Evolutionary conservation across 1,140 invertebrate genomes (phyloP), one percentile per base, ranked within the genome.

Genomic region (Drosophila lacertosa): DNA sequence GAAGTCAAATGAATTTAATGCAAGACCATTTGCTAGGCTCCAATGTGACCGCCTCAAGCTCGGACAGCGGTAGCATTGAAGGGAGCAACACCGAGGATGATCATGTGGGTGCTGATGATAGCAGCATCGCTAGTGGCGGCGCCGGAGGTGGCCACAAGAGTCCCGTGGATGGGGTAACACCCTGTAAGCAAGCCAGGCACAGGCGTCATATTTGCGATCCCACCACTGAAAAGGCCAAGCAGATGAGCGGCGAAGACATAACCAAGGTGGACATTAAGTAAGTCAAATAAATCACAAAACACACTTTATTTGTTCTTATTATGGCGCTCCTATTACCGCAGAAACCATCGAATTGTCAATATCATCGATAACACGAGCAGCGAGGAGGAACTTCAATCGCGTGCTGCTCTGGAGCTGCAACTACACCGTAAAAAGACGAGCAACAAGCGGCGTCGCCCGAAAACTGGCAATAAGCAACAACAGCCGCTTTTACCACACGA

Each of bases 51-150:
- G 94, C 91, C 77, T 94, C 93, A 39, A 94, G 94, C 37, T 94
- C 94, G 20, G 95, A 95, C 74, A 95, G 94, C 77, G 94, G 95
- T 51, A 95, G 95, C 79, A 94, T 96, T 91, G 95, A 96, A 81
- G 95, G 94, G 26, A 96, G 95, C 69, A 96, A 96, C 90, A 95
- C 95, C 0, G 95, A 96, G 72, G 94, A 95, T 58, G 94, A 95
- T 72, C 94, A 94, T 42, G 88, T 76, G 18, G 93, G 93, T 55
- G 93, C 92, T 24, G 91, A 91, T 48, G 89, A 91, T 37, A 91
- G 89, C 48, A 92, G 91, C 54, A 71, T 89, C n/a, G 86, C 80
- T 15, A 90, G 89, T 39, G 80, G 77, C 7, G 78, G 77, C 0
- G 79, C 68, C 7, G 71, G 58, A 5, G 64, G 62, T 4, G 79